Evolutionary conservation across 2,888 invertebrate genomes (phyloP).

Genomic region (Chaitophorus viminalis): DNA sequence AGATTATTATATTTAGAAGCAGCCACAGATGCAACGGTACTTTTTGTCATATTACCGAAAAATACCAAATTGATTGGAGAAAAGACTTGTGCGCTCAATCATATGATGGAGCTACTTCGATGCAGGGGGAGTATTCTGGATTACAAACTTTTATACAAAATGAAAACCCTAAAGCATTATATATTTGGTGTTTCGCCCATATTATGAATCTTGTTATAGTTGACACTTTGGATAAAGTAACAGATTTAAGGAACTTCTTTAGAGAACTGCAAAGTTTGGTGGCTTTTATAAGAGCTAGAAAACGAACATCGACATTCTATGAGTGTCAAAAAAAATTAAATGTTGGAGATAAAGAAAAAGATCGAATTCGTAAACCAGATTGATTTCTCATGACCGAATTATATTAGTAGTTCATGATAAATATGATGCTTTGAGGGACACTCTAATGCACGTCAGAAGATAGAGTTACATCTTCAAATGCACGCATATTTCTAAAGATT

Average conservation of each 20-base stretch:
- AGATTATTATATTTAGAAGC: too few relatives aligned
- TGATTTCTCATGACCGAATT: not conserved
- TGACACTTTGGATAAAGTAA: not conserved
- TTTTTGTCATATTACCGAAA: slow-evolving; percentile 5
- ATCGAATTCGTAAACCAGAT: not conserved
- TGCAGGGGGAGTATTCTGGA: not conserved
- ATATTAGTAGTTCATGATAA: not conserved
- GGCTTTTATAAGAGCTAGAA: not conserved
- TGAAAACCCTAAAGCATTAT: slow-evolving; percentile 13
- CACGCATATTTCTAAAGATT: not conserved
- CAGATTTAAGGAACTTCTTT: not conserved
- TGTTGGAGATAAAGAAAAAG: not conserved
- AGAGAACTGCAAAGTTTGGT: not conserved
- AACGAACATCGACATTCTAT: not conserved
- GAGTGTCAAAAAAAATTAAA: not conserved
- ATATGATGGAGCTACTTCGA: not conserved
- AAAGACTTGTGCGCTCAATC: not conserved
- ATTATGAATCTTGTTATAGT: not conserved
- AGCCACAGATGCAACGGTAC: not conserved
- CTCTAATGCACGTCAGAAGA: not conserved
- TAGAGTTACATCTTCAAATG: not conserved
- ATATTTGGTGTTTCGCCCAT: too few relatives aligned
- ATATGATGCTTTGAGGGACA: not conserved
- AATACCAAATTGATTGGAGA: slow-evolving; percentile 1
- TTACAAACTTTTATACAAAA: not conserved